Evolutionary conservation across 92 coral and sea anemone species (phyloP).

Genomic region (Porites rus): DNA sequence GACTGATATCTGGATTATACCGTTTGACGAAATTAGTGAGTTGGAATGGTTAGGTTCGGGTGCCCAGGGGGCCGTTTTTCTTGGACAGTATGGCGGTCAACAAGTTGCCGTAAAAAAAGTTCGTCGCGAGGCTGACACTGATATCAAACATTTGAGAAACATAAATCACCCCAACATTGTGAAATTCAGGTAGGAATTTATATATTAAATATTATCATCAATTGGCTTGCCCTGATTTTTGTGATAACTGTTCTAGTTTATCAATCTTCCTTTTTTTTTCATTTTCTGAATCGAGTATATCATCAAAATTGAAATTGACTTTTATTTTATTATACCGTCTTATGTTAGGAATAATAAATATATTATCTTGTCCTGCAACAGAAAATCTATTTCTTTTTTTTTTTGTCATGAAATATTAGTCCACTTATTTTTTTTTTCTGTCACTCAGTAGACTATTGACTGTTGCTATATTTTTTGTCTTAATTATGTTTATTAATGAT

Average conservation of each 20-base stretch:
- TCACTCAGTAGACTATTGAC: background rate
- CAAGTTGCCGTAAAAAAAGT: slow-evolving; percentile 95
- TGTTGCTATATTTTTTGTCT: background rate
- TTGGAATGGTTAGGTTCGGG: slow-evolving; percentile 92
- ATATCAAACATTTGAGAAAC: slow-evolving; percentile 78
- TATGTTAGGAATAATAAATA: too few species aligned
- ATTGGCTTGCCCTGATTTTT: too few species aligned
- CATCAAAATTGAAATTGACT: too few species aligned
- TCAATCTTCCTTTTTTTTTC: too few species aligned
- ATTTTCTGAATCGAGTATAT: too few species aligned
- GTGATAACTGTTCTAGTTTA: too few species aligned
- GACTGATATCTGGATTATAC: slow-evolving; percentile 78
- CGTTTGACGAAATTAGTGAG: slow-evolving; percentile 86
- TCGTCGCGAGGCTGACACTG: slow-evolving; percentile 87
- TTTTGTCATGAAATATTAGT: too few species aligned
- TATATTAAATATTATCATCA: background rate
- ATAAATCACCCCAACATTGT: slow-evolving; percentile 86
- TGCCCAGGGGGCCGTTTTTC: slow-evolving; percentile 91
- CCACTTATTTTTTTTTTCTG: background rate
- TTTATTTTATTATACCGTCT: too few species aligned
- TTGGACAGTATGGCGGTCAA: slow-evolving; percentile 75
- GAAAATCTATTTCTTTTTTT: too few species aligned
- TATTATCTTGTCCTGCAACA: too few species aligned
- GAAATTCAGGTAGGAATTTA: slow-evolving; percentile 73
- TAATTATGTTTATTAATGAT: background rate